phyloP scores from a whole-genome alignment of 2,888 invertebrate species.

The Lasioglossum morio region DNA sequence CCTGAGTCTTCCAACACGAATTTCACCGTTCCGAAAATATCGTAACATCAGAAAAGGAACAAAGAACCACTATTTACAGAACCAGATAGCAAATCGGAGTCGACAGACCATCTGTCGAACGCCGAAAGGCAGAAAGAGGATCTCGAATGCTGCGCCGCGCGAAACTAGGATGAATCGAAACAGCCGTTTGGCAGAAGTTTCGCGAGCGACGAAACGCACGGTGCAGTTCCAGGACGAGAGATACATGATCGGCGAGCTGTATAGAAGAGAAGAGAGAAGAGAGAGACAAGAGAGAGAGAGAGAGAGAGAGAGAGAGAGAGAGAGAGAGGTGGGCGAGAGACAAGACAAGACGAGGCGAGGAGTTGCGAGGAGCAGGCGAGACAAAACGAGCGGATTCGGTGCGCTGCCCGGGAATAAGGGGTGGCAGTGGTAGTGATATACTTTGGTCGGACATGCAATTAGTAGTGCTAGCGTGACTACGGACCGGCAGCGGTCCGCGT shows the following conservation, averaged over 20 bases:
- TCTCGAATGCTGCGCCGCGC: neutral
- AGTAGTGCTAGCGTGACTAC: slow-evolving; percentile 80
- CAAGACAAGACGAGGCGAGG: slow-evolving; percentile 41
- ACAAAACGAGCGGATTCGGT: slow-evolving; percentile 65
- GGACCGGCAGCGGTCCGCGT: slow-evolving; percentile 65
- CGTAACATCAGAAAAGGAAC: neutral
- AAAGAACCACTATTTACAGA: neutral
- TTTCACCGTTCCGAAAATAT: neutral
- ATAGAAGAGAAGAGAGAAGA: neutral
- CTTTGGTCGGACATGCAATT: slow-evolving; percentile 81
- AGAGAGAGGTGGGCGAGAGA: neutral
- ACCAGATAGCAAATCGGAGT: neutral
- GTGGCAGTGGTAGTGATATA: slow-evolving; percentile 77
- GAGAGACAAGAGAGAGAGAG: neutral
- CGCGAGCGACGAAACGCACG: slow-evolving; percentile 2
- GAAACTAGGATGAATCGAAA: slow-evolving; percentile 10
- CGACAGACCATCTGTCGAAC: neutral
- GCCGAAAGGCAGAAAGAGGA: neutral
- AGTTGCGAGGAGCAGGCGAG: slow-evolving; percentile 34
- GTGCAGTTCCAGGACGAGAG: neutral
- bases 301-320: neutral
- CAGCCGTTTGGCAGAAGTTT: neutral
- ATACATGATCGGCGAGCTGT: neutral
- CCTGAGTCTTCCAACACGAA: neutral
- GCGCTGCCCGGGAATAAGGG: slow-evolving; percentile 62